Conservation (phyloP, 1,140 invertebrate genomes). For the Dendrolimus punctatus region DNA sequence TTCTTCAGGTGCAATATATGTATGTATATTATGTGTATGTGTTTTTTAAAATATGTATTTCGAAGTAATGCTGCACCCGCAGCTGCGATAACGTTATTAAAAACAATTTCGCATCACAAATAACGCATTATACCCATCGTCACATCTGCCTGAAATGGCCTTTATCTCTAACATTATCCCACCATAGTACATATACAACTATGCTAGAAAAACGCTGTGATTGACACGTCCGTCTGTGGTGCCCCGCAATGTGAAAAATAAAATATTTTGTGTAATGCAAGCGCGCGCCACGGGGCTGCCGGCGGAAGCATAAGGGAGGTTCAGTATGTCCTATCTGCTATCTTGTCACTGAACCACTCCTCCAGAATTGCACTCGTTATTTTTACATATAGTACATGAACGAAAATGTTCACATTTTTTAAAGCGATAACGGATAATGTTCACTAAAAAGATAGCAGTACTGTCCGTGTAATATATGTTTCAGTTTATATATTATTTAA, state of each 20-base stretch:
- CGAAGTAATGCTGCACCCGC: no score
- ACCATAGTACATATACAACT: no score
- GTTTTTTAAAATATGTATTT: no score
- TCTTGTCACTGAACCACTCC: slow-evolving; percentile 38
- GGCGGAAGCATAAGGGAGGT: slow-evolving; percentile 34
- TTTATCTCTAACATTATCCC: no score
- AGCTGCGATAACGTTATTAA: no score
- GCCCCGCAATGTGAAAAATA: slow-evolving; percentile 33
- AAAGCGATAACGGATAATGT: no score
- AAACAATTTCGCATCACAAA: no score
- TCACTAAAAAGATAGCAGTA: slow-evolving; percentile 4
- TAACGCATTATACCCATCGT: no score
- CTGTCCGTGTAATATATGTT: slow-evolving; percentile 17
- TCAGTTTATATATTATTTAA: slow-evolving; percentile 9
- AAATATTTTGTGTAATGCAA: slow-evolving; percentile 44
- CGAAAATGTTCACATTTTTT: slow-evolving; percentile 9
- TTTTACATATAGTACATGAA: slow-evolving; percentile 35
- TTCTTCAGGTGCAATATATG: no score
- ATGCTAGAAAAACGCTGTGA: slow-evolving; percentile 5
- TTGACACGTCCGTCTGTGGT: slow-evolving; percentile 22
- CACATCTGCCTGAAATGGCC: no score
- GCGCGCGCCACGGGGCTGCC: slow-evolving; percentile 29
- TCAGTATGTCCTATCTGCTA: slow-evolving; percentile 18
- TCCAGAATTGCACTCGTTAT: slow-evolving; percentile 30
- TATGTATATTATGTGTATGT: no score